phyloP scores from a whole-genome alignment of 2,797 vertebrate species.

The Platyrinchus mystaceus region DNA sequence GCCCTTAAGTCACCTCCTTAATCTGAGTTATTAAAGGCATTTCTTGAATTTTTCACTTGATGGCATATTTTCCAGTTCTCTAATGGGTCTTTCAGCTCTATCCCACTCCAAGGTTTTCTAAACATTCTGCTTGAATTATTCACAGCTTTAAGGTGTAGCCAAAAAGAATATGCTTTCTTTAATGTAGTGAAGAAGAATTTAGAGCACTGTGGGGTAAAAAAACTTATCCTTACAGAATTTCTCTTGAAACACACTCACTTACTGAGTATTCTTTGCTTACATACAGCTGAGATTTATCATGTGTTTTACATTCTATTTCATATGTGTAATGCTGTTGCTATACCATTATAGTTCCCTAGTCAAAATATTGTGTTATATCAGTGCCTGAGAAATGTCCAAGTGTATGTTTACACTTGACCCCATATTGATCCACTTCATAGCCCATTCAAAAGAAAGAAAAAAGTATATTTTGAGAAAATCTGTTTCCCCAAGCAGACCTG shows the following conservation, averaged over 20 bases:
- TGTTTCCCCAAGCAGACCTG: background rate
- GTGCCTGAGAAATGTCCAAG: background rate
- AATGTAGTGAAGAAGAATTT: background rate
- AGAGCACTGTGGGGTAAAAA: background rate
- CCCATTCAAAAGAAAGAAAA: background rate
- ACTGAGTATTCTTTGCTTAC: background rate
- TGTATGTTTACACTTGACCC: background rate
- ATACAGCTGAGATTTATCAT: background rate
- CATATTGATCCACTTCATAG: background rate
- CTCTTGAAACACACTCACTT: background rate
- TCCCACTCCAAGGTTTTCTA: background rate
- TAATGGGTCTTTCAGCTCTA: conserved; percentile 4
- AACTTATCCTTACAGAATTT: background rate
- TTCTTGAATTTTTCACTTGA: background rate
- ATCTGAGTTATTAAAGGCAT: background rate
- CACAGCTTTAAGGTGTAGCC: background rate
- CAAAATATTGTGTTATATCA: background rate
- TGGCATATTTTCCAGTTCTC: conserved; percentile 8
- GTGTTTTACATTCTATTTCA: background rate
- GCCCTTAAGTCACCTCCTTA: conserved; percentile 26
- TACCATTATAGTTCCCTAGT: background rate
- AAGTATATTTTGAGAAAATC: background rate
- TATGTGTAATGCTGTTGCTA: background rate
- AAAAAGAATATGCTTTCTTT: background rate
- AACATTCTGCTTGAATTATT: background rate